These are phyloP conservation scores for Solenopsis invicta DNA, from an alignment of 1,140 invertebrate genomes.

Conservation along the genomic window DNA sequence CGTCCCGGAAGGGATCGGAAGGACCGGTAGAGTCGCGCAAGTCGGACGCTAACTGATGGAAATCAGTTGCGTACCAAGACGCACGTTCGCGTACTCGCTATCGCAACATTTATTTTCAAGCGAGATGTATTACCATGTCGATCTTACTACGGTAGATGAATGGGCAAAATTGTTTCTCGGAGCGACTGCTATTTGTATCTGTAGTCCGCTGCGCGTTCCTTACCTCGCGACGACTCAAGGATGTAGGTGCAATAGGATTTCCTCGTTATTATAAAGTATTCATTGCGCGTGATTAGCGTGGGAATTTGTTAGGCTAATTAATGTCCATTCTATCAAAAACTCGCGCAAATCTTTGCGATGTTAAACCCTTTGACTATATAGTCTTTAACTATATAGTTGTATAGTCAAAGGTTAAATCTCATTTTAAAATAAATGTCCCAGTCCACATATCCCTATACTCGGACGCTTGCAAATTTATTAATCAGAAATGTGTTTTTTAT, in stretches of 20 bases:
- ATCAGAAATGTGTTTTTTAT: no score
- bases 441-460: no score
- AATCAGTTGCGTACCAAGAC: constrained; percentile 37
- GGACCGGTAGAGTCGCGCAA: background rate
- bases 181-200: constrained; percentile 58
- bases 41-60: constrained; percentile 49
- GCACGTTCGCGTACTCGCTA: constrained; percentile 23
- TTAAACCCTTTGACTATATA: no score
- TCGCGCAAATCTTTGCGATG: background rate
- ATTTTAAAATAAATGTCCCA: no score
- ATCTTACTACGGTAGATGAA: constrained; percentile 40
- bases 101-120: constrained; percentile 54
- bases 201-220: constrained; percentile 14
- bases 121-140: constrained; percentile 54
- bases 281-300: background rate
- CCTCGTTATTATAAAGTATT: constrained; percentile 25
- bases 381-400: no score
- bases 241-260: background rate
- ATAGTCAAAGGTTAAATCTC: no score
- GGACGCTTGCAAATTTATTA: no score
- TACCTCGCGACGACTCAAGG: constrained; percentile 12
- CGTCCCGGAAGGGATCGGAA: constrained; percentile 14
- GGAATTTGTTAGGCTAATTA: background rate
- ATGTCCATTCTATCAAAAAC: no score
- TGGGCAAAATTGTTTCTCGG: constrained; percentile 49